Evolutionary conservation across 1,140 invertebrate species (phyloP), one percentile per base, ranked within the genome.

Genomic region (Drosophila obscura): DNA sequence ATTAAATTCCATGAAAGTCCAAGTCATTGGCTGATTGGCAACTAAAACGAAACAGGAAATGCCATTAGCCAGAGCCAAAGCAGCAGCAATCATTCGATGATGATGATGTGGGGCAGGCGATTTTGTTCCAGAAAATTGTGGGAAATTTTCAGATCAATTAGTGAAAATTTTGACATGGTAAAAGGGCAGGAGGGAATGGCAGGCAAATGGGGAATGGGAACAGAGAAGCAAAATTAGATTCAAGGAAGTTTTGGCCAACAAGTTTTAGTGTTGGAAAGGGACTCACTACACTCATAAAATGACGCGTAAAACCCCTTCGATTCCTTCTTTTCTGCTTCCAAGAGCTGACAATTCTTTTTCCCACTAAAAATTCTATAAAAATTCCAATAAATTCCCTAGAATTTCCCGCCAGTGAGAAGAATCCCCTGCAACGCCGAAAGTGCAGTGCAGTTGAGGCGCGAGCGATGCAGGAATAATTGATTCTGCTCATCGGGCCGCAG

Each of bases 1-100:
- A 65, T 71, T 72, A 62, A 80, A 58, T 63, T 66, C 65, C 75
- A 72, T 75, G 64, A 66, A 68, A 65, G 43, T 63, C 52, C 52
- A 61, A 80, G 81, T 85, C 77, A 84, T 85, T 46, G 56, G 57
- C 55, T 84, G 80, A 84, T 84, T 84, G 81, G 73, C 73, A 57
- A 67, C 63, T 66, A 67, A 67, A 69, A 63, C 55, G 44, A 50
- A 72, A 55, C 77, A 85, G 80, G 81, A 84, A 84, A 80, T 66
- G 57, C 71, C 60, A 84, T 84, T 68, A 58, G 65, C 71, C 15
- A 50, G 56, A 80, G 56, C 65, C 15, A 50, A 55, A 80, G 56
- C 65, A 22, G 22, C 46, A 41, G 46, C 39, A 31, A 44, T 63
- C 44, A 63, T 63, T 49, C 9, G 35, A 13, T 13, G 9, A 39